Evolutionary conservation across 2,113 vertebrate species (phyloP).

Genomic region (Arenaria interpres): DNA sequence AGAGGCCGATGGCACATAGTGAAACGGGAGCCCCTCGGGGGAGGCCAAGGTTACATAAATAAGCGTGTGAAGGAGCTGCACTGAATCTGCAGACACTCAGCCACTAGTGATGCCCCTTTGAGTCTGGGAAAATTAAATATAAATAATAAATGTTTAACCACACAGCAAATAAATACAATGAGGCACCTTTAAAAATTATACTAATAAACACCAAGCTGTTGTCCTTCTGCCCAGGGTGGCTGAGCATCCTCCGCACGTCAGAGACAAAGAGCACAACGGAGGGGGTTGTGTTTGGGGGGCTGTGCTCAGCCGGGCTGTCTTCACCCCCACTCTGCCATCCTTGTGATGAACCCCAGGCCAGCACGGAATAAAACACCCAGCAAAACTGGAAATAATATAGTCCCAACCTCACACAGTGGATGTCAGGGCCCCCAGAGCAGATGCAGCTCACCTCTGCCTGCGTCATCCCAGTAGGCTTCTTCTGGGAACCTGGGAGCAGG

Average conservation of each 20-base stretch:
- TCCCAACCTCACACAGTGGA: not conserved
- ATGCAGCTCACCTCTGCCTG: not conserved
- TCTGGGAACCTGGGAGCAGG: not conserved
- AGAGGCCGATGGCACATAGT: slow-evolving; percentile 31
- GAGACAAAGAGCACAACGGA: slow-evolving; percentile 27
- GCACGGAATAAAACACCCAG: not conserved
- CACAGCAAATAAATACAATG: slow-evolving; percentile 67
- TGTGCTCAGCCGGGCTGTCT: not conserved
- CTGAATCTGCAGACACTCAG: slow-evolving; percentile 50
- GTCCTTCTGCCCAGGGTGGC: slow-evolving; percentile 40
- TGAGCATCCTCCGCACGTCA: not conserved
- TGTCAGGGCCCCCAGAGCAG: too few species aligned
- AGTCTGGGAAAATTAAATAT: slow-evolving; percentile 71
- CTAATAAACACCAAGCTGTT: slow-evolving; percentile 61
- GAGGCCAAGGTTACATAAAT: slow-evolving; percentile 58
- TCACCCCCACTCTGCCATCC: not conserved
- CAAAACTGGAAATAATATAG: not conserved
- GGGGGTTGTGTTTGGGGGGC: not conserved
- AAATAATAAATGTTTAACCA: slow-evolving; percentile 69
- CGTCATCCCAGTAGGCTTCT: not conserved
- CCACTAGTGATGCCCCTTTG: slow-evolving; percentile 21
- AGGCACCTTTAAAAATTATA: slow-evolving; percentile 73
- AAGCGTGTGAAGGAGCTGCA: slow-evolving; percentile 49
- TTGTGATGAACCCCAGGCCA: not conserved
- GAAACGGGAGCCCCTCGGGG: slow-evolving; percentile 31